Conservation (phyloP, 2,113 vertebrate genomes). For the Pavo muticus region DNA sequence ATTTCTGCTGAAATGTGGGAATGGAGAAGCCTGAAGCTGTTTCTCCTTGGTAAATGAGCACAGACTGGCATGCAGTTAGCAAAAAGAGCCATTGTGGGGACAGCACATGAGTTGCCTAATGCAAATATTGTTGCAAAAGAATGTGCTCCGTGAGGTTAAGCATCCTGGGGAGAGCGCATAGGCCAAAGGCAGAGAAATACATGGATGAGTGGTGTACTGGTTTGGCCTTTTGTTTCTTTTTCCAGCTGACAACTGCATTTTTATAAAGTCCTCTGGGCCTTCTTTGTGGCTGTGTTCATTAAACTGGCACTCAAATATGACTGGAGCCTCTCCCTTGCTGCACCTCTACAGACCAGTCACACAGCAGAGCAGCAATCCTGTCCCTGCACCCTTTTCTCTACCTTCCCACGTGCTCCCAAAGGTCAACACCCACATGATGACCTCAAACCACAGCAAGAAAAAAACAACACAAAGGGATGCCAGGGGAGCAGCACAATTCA, state of each 20-base stretch:
- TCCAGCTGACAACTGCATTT: not conserved
- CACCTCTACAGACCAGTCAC: not conserved
- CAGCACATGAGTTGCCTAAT: accelerated
- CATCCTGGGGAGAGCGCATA: not conserved
- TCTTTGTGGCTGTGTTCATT: not conserved
- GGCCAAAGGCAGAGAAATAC: not conserved
- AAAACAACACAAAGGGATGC: not conserved
- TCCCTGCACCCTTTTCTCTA: not conserved
- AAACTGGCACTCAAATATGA: not conserved
- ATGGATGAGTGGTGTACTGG: not conserved
- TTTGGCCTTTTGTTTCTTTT: not conserved
- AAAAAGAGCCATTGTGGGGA: not conserved
- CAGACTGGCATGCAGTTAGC: not conserved
- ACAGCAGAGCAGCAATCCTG: not conserved
- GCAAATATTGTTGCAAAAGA: not conserved
- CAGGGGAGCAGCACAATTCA: not conserved
- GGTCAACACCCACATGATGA: not conserved
- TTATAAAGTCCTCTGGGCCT: not conserved
- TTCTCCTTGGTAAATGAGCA: conserved; percentile 27
- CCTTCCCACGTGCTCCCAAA: not conserved
- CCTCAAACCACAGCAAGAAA: not conserved
- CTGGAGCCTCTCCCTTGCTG: not conserved
- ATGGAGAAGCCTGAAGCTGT: not conserved
- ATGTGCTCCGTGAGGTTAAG: not conserved
- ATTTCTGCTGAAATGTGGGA: conserved; percentile 53